These are phyloP conservation scores for Cryptus viduatorius DNA, from an alignment of 2,888 invertebrate genomes.

Conservation along the genomic window DNA sequence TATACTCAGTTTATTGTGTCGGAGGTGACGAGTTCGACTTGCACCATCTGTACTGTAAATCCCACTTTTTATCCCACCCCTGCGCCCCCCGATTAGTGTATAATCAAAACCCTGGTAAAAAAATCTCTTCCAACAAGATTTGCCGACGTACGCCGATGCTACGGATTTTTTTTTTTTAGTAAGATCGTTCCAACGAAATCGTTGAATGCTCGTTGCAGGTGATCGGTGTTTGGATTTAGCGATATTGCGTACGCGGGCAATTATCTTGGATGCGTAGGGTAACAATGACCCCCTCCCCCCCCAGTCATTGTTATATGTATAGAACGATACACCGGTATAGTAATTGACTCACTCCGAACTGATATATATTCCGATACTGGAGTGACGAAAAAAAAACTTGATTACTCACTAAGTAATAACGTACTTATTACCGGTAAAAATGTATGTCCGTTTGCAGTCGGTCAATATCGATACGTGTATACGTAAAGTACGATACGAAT, in stretches of 20 bases:
- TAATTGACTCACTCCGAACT: constrained; percentile 51
- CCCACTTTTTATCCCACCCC: not conserved
- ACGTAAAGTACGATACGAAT: constrained; percentile 55
- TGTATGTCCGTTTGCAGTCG: constrained; percentile 42
- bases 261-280: constrained; percentile 22
- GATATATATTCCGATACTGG: constrained; percentile 3
- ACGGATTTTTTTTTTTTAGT: not conserved
- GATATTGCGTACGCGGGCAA: constrained; percentile 30
- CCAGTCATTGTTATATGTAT: constrained; percentile 44
- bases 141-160: constrained; percentile 50
- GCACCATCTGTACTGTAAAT: constrained; percentile 24
- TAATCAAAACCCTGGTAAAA: constrained; percentile 26
- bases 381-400: not conserved
- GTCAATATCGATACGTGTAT: constrained; percentile 58
- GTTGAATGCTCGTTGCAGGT: constrained; percentile 30
- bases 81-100: constrained; percentile 32
- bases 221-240: not conserved
- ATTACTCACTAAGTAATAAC: no score
- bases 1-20: constrained; percentile 27
- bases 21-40: constrained; percentile 30
- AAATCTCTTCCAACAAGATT: constrained; percentile 16
- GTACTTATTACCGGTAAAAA: not conserved
- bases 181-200: not conserved
- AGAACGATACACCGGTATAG: constrained; percentile 35
- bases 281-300: constrained; percentile 22